Base-by-base conservation (phyloP, 2,113 vertebrate genomes). In the Lagenorhynchus albirostris region DNA sequence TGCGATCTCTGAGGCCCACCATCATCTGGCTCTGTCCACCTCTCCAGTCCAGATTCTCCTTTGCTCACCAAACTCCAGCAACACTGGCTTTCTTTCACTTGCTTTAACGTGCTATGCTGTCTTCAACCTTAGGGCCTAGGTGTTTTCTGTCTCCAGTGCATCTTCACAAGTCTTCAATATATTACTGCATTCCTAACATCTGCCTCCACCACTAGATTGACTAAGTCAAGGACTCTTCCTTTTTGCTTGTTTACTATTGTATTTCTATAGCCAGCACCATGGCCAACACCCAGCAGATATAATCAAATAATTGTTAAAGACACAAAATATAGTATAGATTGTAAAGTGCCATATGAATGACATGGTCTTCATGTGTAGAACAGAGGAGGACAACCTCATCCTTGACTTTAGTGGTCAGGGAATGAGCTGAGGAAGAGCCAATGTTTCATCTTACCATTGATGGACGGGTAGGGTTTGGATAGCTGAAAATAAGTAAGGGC, bases 101-200 rank as follows among this genome's bases (percentile, higher is more conserved):
- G 9, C 68, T 38, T 67, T 31, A 18, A 29, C 3, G 8, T 4
- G 3, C 7, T 3, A 0, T n/a, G 3, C 25, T 63, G 0, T 85
- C 17, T 44, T 11, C 60, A n/a, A 13, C 47, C 41, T 33, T 74
- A 47, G 10, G 21, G 2, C 26, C 17, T 82, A 47, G 25, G 6
- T 15, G 18, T 81, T 77, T 89, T 80, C 36, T 50, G 31, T 31
- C 65, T 33, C 3, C 14, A 11, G 1, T 33, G 23, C 25, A 81
- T 47, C 62, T 73, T 63, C n/a, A 1, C 12, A 21, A 10, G 1
- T 55, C 26, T 71, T 92, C 29, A 38, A 29, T 44, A 50, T 62
- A 21, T 38, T 33, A 21, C 10, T 33, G 14, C 4, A 4, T 74
- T 83, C 23, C 29, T 63, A 7, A 21, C 44, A 29, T 55, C 10